Conservation (phyloP, 2,888 invertebrate species). For the Netelia melanura region DNA sequence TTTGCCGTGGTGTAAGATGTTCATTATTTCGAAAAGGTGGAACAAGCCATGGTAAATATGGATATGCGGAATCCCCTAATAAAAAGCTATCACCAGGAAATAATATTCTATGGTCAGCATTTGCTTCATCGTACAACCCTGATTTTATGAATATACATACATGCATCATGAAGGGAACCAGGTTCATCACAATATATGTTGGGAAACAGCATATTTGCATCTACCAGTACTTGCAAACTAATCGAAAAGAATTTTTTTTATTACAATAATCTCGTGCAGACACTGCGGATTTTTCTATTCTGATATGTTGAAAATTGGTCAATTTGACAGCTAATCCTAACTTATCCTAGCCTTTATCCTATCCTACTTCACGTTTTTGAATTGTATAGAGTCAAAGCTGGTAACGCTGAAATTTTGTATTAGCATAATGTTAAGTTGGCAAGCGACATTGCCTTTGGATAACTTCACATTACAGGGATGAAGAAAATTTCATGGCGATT, state of each 20-base stretch:
- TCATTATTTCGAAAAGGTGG: slow-evolving; percentile 51
- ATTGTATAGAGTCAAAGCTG: too few relatives aligned
- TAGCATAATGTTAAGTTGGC: too few relatives aligned
- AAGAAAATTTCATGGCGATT: too few relatives aligned
- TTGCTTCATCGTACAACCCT: not conserved
- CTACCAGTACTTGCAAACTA: slow-evolving; percentile 33
- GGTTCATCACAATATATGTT: slow-evolving; percentile 48
- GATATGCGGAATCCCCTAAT: slow-evolving; percentile 53
- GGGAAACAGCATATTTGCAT: slow-evolving; percentile 17
- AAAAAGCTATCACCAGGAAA: slow-evolving; percentile 48
- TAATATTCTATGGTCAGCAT: not conserved
- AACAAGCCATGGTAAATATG: slow-evolving; percentile 44
- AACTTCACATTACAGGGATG: too few relatives aligned
- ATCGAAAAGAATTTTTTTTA: slow-evolving; percentile 50
- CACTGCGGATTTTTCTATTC: slow-evolving; percentile 22
- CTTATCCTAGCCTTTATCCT: too few relatives aligned
- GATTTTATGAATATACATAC: slow-evolving; percentile 50
- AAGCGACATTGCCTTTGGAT: too few relatives aligned
- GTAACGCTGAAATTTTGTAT: too few relatives aligned
- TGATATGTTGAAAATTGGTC: too few relatives aligned
- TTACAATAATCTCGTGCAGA: slow-evolving; percentile 41
- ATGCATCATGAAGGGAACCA: slow-evolving; percentile 44
- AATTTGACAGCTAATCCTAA: too few relatives aligned
- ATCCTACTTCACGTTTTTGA: too few relatives aligned
- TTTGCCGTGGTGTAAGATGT: slow-evolving; percentile 28